These are phyloP conservation scores for Carapus acus DNA, from an alignment of 2,797 vertebrate genomes.

Conservation along the genomic window DNA sequence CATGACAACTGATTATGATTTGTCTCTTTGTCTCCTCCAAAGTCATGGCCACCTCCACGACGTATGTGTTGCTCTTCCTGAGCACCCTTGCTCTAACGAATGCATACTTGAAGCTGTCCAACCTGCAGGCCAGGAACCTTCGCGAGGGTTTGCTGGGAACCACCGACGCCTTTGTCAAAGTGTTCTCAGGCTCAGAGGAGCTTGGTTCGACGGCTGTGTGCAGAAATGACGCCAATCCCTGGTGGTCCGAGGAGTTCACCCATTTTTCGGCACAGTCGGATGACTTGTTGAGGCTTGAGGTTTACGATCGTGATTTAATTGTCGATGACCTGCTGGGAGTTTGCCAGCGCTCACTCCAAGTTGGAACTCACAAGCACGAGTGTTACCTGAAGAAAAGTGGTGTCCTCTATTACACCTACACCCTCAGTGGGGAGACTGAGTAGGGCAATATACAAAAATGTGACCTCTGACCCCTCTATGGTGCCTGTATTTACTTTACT, in stretches of 20 bases:
- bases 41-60: neutral
- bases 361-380: conserved; percentile 4
- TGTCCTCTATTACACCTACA: conserved; percentile 20
- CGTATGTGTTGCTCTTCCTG: conserved; percentile 1
- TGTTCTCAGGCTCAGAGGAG: conserved; percentile 12
- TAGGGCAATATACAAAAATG: neutral
- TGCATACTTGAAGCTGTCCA: conserved; percentile 5
- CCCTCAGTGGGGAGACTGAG: neutral
- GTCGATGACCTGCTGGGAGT: conserved; percentile 27
- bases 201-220: conserved; percentile 11
- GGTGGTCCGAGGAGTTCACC: conserved; percentile 23
- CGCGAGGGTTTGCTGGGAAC: neutral
- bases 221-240: conserved; percentile 6
- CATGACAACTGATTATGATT: too few species aligned
- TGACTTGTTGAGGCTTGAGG: conserved; percentile 23
- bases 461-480: neutral
- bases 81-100: neutral
- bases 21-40: neutral
- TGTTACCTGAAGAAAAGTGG: conserved; percentile 20
- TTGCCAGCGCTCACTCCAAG: conserved; percentile 21
- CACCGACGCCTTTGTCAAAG: conserved; percentile 25
- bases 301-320: conserved; percentile 21
- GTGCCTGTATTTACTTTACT: neutral
- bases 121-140: conserved; percentile 12
- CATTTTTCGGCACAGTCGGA: neutral